Percentiles rank a stretch among this genome's conserved stretches.
Conservation (phyloP, 2,113 vertebrate species). For the Daboia siamensis region DNA sequence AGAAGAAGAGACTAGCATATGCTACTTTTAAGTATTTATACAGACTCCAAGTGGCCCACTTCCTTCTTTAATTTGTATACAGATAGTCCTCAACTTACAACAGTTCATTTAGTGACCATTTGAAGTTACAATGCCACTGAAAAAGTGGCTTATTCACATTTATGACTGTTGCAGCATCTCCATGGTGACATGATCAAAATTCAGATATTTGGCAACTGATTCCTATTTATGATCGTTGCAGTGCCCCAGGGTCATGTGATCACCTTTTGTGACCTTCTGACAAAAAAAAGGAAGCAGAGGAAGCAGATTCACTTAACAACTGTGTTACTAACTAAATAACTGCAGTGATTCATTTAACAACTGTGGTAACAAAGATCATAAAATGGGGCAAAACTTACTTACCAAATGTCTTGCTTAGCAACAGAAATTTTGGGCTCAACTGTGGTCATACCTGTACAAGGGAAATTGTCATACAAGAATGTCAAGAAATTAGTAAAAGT, state of each 20-base stretch:
- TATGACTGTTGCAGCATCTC: background rate
- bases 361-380: background rate
- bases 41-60: background rate
- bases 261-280: background rate
- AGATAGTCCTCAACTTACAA: background rate
- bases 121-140: background rate
- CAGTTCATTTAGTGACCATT: background rate
- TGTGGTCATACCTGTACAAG: background rate
- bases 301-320: background rate
- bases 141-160: background rate
- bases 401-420: background rate
- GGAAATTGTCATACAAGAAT: background rate
- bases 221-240: background rate
- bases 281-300: background rate
- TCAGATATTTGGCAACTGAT: background rate
- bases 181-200: background rate
- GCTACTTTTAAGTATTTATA: background rate
- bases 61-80: background rate
- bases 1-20: background rate
- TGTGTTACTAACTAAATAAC: too few relatives aligned
- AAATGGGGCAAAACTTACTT: background rate
- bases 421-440: background rate
- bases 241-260: background rate
- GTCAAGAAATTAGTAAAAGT: background rate
- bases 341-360: too few relatives aligned